Base-by-base conservation (phyloP, 2,888 invertebrate species). In the Zygaena filipendulae region DNA sequence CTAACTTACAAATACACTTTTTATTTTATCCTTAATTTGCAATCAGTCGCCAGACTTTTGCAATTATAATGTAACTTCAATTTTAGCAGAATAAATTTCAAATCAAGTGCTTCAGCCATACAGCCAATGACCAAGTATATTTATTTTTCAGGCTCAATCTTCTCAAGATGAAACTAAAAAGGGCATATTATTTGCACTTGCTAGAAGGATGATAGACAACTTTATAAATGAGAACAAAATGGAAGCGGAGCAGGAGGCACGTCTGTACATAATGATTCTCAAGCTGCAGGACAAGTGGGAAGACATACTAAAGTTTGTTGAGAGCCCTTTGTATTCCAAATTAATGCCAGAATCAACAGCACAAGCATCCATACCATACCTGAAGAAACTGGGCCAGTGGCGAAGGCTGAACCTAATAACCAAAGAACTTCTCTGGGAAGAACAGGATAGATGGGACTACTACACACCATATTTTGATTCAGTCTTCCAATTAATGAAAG, bases 181-280 rank as follows among this genome's bases (percentile, higher is more conserved):
- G 39, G 85, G 84, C 37, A 84, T 97, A 40, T 86, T 91, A 13
- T 82, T 97, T 14, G 87, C 91, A 2, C 77, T 98, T 35, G 97
- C 97, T 4, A 95, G 96, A 62, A 84, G 93, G 59, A 97, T 98
- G 97, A 88, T 96, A 13, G 85, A 90, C 45, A 97, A 96, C 61
- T 87, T 93, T 55, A 88, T 95, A 30, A 79, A 84, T 3, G 94
- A 95, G 38, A 88, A 90, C 42, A 94, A 92, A 75, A 82, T 95
- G 52, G 94, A 95, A 58, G 92, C 95, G 0, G 97, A 97, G 59
- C 95, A 95, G 67, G 97, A 98, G 64, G 90, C 95, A 1, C 87
- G 92, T 32, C 82, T 97, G 22, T 96, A 95, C 68, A 80, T 97
- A 30, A 91, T 95, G 81, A 91, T 97, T 36, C 45, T 81, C 11